Evolutionary conservation across 2,888 invertebrate genomes (phyloP).

Genomic region (Lottia scabra): DNA sequence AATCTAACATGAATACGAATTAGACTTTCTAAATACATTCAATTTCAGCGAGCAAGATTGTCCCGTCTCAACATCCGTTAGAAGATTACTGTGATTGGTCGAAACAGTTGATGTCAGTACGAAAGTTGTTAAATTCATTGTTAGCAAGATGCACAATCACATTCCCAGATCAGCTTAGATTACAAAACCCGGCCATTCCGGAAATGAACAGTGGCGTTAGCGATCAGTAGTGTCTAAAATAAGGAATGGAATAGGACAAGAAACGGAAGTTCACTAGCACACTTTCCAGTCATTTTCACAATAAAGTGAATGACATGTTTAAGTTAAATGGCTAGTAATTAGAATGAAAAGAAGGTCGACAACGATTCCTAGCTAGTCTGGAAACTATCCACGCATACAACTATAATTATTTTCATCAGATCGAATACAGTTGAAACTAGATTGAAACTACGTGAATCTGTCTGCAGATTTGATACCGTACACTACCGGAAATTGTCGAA

Average conservation of each 20-base stretch:
- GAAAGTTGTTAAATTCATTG: slow-evolving; percentile 3
- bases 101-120: neutral
- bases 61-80: slow-evolving; percentile 16
- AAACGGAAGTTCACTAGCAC: slow-evolving; percentile 2
- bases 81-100: neutral
- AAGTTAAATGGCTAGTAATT: slow-evolving; percentile 4
- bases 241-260: neutral
- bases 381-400: neutral
- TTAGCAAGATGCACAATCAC: slow-evolving; percentile 7
- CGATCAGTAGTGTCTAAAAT: slow-evolving; percentile 1
- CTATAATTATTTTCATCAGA: neutral
- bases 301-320: slow-evolving; percentile 4
- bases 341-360: neutral
- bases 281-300: neutral
- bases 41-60: slow-evolving; percentile 18
- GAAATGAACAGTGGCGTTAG: slow-evolving; percentile 7
- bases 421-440: too few relatives aligned
- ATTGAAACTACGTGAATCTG: too few relatives aligned
- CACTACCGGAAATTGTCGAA: neutral
- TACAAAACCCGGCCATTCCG: neutral
- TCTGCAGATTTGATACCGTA: neutral
- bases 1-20: slow-evolving; percentile 19
- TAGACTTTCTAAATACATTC: slow-evolving; percentile 20
- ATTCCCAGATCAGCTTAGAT: neutral
- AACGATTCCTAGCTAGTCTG: neutral